These are phyloP conservation scores for Melanotaenia duboulayi DNA, from an alignment of 2,113 vertebrate species.

Conservation along the genomic window DNA sequence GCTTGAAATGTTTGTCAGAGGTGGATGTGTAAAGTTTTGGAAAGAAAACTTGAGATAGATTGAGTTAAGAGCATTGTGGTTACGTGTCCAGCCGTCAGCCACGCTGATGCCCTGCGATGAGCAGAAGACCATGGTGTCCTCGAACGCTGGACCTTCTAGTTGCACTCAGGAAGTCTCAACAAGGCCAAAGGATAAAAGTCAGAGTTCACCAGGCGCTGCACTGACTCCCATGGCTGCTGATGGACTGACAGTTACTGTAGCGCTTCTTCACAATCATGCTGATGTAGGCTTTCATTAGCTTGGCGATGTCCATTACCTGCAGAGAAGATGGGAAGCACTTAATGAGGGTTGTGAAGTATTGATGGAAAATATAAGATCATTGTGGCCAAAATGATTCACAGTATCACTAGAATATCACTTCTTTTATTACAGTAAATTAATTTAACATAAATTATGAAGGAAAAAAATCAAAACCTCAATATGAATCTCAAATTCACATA, in stretches of 20 bases:
- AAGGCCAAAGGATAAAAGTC: not conserved
- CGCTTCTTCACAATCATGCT: conserved; percentile 98
- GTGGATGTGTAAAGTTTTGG: conserved; percentile 19
- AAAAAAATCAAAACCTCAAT: no score
- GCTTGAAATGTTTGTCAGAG: not conserved
- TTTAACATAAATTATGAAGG: no score
- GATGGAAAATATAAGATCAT: no score
- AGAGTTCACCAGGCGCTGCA: conserved; percentile 87
- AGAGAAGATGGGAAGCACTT: conserved; percentile 5
- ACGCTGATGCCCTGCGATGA: no score
- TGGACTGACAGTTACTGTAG: conserved; percentile 93
- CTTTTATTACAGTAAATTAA: no score
- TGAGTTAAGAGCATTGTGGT: no score
- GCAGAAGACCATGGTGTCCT: not conserved
- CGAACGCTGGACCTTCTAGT: not conserved
- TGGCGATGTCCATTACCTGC: conserved; percentile 97
- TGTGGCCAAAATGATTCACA: no score
- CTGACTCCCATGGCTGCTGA: conserved; percentile 91
- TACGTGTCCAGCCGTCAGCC: no score
- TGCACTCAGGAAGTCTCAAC: not conserved
- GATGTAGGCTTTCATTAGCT: conserved; percentile 99
- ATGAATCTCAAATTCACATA: no score
- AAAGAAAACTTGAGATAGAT: not conserved
- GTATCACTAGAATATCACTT: no score
- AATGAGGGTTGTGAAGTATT: not conserved